A percentile compares a stretch with the other conserved stretches of the same genome.
Evolutionary conservation across 2,888 invertebrate species (phyloP).

Genomic region (Sminthurides aquaticus): DNA sequence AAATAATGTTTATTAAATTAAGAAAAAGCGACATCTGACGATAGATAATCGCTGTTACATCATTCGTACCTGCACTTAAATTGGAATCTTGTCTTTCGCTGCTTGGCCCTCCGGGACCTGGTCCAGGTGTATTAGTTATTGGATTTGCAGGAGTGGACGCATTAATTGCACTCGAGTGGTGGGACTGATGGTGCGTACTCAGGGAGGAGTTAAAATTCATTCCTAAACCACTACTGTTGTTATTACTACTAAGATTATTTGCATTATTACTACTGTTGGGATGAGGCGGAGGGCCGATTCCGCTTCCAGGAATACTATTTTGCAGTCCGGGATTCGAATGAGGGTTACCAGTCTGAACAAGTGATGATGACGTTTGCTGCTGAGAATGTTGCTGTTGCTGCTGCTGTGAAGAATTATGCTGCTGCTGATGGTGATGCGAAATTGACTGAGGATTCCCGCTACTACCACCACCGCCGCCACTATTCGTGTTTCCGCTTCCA

Average conservation of each 20-base stretch:
- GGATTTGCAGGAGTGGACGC: constrained; percentile 23
- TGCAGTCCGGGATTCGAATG: constrained; percentile 4
- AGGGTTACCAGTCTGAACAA: neutral
- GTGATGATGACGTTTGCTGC: constrained; percentile 18
- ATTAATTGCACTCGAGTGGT: constrained; percentile 19
- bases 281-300: neutral
- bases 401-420: constrained; percentile 36
- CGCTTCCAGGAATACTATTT: constrained; percentile 4
- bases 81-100: constrained; percentile 81
- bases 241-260: constrained; percentile 13
- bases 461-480: constrained; percentile 16
- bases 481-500: constrained; percentile 16
- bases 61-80: constrained; percentile 91
- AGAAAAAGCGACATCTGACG: too few relatives aligned
- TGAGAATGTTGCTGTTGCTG: constrained; percentile 14
- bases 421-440: constrained; percentile 23
- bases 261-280: constrained; percentile 4
- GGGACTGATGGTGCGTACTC: constrained; percentile 9
- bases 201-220: neutral
- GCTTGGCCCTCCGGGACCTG: constrained; percentile 53
- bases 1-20: too few relatives aligned
- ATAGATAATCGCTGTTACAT: too few relatives aligned
- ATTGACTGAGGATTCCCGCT: neutral
- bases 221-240: constrained; percentile 14
- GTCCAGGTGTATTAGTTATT: constrained; percentile 28